Base-by-base conservation (phyloP, 2,113 vertebrate genomes). In the Cyrtonyx montezumae region DNA sequence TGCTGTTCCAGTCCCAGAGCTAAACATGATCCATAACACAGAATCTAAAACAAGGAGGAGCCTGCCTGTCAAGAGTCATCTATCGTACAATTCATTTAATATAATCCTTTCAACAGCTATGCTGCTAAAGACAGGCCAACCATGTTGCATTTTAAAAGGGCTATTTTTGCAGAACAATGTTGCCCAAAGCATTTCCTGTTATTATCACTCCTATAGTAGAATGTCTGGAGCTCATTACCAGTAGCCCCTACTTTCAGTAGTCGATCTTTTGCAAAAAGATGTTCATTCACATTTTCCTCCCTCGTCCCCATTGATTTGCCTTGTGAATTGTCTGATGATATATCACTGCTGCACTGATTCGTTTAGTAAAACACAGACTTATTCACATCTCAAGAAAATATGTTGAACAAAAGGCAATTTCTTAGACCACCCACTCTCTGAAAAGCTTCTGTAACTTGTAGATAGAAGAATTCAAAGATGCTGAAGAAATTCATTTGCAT, bases 171-270 rank as follows among this genome's bases (percentile, higher is more conserved):
- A 88, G 66, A 88, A 85, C 80, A 85, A 63, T 59, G 81, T 94
- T 94, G 93, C 91, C 81, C 88, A 96, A 94, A 96, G 96, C 94
- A 67, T 84, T 96, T 96, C 92, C 94, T 94, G 86, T 66, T 87
- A 93, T 95, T 95, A 95, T 95, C 86, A 1, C 74, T 94, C 88
- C 76, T 91, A 34, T 37, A 58, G 93, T 68, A 84, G 26, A 46
- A 77, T 67, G 90, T 93, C 88, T 96, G 94, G 94, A 89, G 73
- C 78, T 89, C 49, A 80, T 91, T 92, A 92, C 58, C 65, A 93
- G 90, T 91, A 95, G 77, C 81, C 92, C n/a, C 17, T 69, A 78
- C 59, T 84, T 91, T 77, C 86, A 96, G 46, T 91, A 90, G 90
- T 55, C 85, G 82, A 53, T 89, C 67, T 84, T 77, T 67, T 79